Evolutionary conservation across 2,113 vertebrate genomes (phyloP).

Genomic region (Rhodinocichla rosea): DNA sequence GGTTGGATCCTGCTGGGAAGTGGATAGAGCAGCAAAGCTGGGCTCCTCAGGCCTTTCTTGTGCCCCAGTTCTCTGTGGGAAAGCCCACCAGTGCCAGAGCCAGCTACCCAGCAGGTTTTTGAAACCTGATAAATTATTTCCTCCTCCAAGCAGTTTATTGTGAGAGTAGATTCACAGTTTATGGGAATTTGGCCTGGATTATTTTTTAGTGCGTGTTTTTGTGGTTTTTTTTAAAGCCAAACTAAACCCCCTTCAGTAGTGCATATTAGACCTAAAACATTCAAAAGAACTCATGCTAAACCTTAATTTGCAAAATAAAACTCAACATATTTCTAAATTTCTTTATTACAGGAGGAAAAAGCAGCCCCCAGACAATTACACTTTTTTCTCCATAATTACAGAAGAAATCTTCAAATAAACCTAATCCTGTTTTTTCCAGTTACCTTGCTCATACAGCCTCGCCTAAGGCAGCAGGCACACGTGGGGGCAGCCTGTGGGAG

Average conservation of each 20-base stretch:
- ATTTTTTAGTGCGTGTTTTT: neutral
- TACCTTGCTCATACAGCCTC: neutral
- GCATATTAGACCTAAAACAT: rapidly evolving
- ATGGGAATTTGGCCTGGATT: neutral
- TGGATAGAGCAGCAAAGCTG: neutral
- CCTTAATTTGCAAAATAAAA: neutral
- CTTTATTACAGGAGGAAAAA: neutral
- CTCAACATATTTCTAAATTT: neutral
- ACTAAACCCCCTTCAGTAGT: neutral
- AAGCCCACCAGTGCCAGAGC: neutral
- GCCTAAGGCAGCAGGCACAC: rapidly evolving
- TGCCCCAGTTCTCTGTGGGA: neutral
- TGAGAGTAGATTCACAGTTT: neutral
- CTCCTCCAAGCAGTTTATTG: neutral
- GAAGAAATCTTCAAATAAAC: neutral
- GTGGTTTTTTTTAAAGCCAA: neutral
- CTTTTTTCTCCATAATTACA: neutral
- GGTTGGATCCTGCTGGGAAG: neutral
- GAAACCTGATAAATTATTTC: neutral
- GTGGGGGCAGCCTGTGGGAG: neutral
- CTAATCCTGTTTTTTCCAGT: rapidly evolving
- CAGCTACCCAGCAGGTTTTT: neutral
- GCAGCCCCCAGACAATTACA: neutral
- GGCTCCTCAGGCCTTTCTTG: neutral
- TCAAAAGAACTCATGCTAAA: neutral